phyloP scores from a whole-genome alignment of 2,888 invertebrate species.

The Nymphalis urticae region DNA sequence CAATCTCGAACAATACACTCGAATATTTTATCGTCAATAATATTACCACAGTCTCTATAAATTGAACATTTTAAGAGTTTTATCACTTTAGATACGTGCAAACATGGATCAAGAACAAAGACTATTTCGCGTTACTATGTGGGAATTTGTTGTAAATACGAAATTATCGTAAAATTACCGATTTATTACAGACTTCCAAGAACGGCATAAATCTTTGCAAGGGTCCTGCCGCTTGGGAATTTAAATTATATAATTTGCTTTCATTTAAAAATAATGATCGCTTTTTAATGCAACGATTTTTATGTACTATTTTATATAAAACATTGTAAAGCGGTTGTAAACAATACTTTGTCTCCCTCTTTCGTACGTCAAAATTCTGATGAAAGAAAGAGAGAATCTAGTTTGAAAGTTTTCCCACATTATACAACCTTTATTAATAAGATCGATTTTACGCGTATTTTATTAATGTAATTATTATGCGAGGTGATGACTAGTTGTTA shows the following conservation, averaged over 20 bases:
- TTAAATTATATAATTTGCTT: neutral
- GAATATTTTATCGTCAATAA: neutral
- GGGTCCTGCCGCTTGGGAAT: conserved; percentile 30
- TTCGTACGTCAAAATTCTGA: too few species aligned
- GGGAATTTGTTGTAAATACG: conserved; percentile 41
- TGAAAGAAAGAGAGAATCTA: too few species aligned
- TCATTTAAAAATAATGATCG: neutral
- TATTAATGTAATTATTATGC: too few species aligned
- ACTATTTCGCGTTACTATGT: conserved; percentile 36
- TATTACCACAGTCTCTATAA: neutral
- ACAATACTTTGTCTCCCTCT: too few species aligned
- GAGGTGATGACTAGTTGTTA: too few species aligned
- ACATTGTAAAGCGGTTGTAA: too few species aligned
- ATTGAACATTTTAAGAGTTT: conserved; percentile 9
- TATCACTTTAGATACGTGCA: conserved; percentile 16
- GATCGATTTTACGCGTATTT: too few species aligned
- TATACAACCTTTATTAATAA: too few species aligned
- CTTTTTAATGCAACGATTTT: too few species aligned
- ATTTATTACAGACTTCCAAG: conserved; percentile 39
- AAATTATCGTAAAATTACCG: conserved; percentile 44
- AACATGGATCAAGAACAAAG: conserved; percentile 26
- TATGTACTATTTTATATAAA: too few species aligned
- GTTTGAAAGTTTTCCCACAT: too few species aligned
- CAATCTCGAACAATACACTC: neutral
- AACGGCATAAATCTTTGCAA: conserved; percentile 37